Evolutionary conservation across 1,140 invertebrate genomes (phyloP).

Genomic region (Papilio dardanus): DNA sequence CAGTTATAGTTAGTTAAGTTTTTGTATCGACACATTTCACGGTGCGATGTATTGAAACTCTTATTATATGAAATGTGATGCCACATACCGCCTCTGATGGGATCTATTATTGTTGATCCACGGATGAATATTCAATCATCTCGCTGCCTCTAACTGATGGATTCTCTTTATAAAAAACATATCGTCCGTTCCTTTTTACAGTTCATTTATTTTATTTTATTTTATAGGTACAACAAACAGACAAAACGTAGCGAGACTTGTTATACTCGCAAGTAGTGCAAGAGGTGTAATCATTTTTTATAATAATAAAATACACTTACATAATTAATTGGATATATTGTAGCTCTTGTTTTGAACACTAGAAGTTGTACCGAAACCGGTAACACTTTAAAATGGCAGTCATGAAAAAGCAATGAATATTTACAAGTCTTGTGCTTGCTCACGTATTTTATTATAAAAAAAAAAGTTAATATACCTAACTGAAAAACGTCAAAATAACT

Average conservation of each 20-base stretch:
- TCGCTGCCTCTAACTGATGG: constrained; percentile 62
- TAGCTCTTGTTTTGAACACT: too few relatives aligned
- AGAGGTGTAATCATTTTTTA: background rate
- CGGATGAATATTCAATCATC: constrained; percentile 80
- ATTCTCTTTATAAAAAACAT: constrained; percentile 62
- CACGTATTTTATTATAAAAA: background rate
- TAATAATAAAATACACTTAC: background rate
- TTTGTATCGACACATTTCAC: constrained; percentile 81
- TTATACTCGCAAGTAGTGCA: background rate
- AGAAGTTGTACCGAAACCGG: background rate
- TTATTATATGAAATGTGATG: constrained; percentile 82
- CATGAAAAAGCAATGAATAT: background rate
- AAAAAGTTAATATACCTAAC: background rate
- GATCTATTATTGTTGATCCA: constrained; percentile 81
- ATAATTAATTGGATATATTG: too few relatives aligned
- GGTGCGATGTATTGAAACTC: constrained; percentile 79
- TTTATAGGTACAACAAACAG: constrained; percentile 2
- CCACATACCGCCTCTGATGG: constrained; percentile 79
- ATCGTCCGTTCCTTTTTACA: constrained; percentile 55
- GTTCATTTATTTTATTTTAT: constrained; percentile 11
- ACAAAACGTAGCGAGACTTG: background rate
- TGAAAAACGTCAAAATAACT: too few relatives aligned
- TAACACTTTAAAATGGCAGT: background rate
- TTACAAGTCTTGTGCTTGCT: background rate
- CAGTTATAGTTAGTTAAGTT: constrained; percentile 81